phyloP scores from a whole-genome alignment of 2,888 invertebrate species.

The Orthosia gracilis region DNA sequence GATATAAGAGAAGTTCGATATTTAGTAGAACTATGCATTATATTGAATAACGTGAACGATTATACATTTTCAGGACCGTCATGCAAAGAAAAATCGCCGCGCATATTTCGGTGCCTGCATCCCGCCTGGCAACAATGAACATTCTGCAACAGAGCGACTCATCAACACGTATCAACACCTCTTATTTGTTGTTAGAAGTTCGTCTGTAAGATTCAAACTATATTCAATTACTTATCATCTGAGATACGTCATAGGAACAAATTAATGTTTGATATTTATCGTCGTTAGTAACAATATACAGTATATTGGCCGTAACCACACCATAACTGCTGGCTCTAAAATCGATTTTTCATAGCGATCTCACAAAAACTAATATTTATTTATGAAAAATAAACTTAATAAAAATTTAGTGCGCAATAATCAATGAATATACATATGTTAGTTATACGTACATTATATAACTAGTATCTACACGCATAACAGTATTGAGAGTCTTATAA shows the following conservation, averaged over 20 bases:
- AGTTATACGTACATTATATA: constrained; percentile 65
- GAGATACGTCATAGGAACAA: constrained; percentile 60
- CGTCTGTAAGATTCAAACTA: constrained; percentile 75
- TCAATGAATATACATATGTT: constrained; percentile 74
- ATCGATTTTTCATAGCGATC: constrained; percentile 59
- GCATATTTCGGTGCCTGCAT: constrained; percentile 83
- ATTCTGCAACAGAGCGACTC: constrained; percentile 57
- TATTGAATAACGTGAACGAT: constrained; percentile 14
- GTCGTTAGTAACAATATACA: constrained; percentile 35
- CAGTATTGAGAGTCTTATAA: constrained; percentile 71
- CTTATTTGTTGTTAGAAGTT: constrained; percentile 75
- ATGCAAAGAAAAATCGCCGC: constrained; percentile 80
- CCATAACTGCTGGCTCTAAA: constrained; percentile 66
- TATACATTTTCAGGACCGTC: constrained; percentile 79
- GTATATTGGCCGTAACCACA: constrained; percentile 46
- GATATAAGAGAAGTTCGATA: neutral
- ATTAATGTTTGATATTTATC: constrained; percentile 48
- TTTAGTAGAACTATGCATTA: neutral
- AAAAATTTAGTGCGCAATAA: constrained; percentile 75
- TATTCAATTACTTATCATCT: constrained; percentile 72
- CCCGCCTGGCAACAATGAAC: constrained; percentile 77
- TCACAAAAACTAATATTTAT: constrained; percentile 64
- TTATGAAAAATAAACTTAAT: constrained; percentile 70
- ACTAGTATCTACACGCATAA: constrained; percentile 75
- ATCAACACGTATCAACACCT: constrained; percentile 68